A percentile compares a stretch with the other conserved stretches of the same genome.
phyloP scores from a whole-genome alignment of 2,888 invertebrate species.

The Tupiocoris notatus region DNA sequence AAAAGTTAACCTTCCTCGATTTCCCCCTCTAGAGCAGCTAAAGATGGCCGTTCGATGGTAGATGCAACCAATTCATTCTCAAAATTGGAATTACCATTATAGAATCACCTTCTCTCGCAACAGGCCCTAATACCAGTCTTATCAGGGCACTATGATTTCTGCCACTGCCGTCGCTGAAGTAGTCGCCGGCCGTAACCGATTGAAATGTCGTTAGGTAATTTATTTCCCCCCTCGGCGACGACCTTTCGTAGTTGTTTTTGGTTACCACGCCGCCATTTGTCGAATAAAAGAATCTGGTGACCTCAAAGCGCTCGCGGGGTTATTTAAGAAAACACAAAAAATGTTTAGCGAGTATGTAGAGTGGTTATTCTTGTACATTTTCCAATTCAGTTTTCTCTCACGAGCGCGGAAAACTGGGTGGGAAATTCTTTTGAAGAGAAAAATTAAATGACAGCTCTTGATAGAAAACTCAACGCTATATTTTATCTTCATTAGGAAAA shows the following conservation, averaged over 20 bases:
- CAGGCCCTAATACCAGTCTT: too few species aligned
- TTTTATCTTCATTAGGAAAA: constrained; percentile 29
- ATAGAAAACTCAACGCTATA: constrained; percentile 26
- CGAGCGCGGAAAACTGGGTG: constrained; percentile 20
- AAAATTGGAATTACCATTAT: too few species aligned
- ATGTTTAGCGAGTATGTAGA: constrained; percentile 46
- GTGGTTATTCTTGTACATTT: constrained; percentile 36
- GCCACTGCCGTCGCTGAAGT: background rate
- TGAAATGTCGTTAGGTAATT: background rate
- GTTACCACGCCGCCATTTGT: constrained; percentile 38
- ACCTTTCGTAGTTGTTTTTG: constrained; percentile 10
- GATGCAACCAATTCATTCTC: too few species aligned
- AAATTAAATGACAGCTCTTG: constrained; percentile 39
- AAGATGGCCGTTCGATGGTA: too few species aligned
- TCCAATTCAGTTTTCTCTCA: constrained; percentile 20
- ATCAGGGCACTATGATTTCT: too few species aligned
- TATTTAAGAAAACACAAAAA: constrained; percentile 10
- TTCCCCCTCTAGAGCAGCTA: too few species aligned
- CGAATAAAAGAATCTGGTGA: constrained; percentile 20
- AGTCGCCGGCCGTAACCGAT: background rate
- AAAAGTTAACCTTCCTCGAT: too few species aligned
- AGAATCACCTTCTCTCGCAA: too few species aligned
- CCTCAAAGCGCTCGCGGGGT: constrained; percentile 28
- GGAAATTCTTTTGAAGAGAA: constrained; percentile 4
- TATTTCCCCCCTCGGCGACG: background rate